Percentiles rank a stretch among this genome's conserved stretches.
Conservation (phyloP, 2,113 vertebrate species). For the Talpa occidentalis region DNA sequence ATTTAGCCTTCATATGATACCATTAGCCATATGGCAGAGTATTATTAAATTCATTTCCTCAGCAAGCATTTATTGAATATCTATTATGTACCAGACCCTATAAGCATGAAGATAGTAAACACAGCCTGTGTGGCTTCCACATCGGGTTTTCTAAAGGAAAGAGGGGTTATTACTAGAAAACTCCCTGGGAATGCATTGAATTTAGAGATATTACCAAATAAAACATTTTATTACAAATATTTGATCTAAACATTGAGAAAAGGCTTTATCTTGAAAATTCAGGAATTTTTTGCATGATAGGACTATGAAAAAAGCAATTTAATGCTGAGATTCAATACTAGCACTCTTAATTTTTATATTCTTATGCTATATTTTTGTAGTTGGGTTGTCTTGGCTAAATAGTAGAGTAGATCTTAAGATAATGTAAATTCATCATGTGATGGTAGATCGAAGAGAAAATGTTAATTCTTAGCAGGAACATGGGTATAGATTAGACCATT, state of each 20-base stretch:
- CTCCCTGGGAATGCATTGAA: neutral
- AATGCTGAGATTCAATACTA: conserved; percentile 23
- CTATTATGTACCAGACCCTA: neutral
- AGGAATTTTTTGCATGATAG: neutral
- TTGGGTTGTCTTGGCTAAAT: neutral
- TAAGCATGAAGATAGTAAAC: neutral
- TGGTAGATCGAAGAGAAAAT: neutral
- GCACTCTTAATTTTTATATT: neutral
- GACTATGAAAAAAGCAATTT: neutral
- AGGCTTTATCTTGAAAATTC: neutral
- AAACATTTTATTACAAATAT: neutral
- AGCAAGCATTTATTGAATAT: neutral
- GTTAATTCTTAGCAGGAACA: conserved; percentile 3
- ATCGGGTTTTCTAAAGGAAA: conserved; percentile 14
- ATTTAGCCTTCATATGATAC: neutral
- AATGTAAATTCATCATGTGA: neutral
- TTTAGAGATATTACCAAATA: neutral
- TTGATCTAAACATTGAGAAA: neutral
- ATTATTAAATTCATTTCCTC: neutral
- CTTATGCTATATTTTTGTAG: neutral
- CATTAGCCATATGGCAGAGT: neutral
- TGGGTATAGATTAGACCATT: neutral
- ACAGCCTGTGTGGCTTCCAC: neutral
- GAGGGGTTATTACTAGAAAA: neutral
- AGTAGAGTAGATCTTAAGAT: neutral